Evolutionary conservation across 2,888 invertebrate species (phyloP).

Genomic region (Sminthurides aquaticus): DNA sequence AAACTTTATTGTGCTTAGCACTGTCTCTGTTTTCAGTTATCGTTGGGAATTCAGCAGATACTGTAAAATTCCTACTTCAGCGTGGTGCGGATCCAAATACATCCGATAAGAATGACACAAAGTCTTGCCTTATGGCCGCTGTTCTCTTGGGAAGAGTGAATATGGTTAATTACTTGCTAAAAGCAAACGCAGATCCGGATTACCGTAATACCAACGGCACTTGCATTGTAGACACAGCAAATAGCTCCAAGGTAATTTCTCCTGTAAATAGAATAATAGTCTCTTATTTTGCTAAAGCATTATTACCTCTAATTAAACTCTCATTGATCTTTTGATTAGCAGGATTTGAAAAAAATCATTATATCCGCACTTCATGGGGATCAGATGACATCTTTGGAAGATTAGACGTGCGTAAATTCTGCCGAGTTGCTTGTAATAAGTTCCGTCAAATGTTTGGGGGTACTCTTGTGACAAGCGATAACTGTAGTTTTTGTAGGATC

Average conservation of each 20-base stretch:
- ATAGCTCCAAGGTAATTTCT: constrained; percentile 1
- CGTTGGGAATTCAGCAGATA: constrained; percentile 27
- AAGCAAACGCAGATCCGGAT: constrained; percentile 34
- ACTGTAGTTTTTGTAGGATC: no score
- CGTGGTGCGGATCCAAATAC: constrained; percentile 34
- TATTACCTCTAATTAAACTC: not conserved
- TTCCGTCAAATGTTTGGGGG: no score
- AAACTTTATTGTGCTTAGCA: not conserved
- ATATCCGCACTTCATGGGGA: no score
- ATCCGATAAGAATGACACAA: constrained; percentile 21
- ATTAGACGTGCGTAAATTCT: no score
- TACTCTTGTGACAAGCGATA: no score
- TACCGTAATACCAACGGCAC: constrained; percentile 34
- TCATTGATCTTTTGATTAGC: not conserved
- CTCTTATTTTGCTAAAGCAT: not conserved
- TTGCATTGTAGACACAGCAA: constrained; percentile 38
- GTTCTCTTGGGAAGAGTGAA: constrained; percentile 24
- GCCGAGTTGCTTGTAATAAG: no score
- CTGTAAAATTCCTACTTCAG: constrained; percentile 26
- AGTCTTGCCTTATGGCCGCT: constrained; percentile 31
- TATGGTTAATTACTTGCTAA: constrained; percentile 34
- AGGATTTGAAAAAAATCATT: not conserved
- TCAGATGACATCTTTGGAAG: no score
- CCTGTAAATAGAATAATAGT: not conserved
- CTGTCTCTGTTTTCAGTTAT: constrained; percentile 25